A percentile compares a stretch with the other conserved stretches of the same genome.
Evolutionary conservation across 2,113 vertebrate species (phyloP).

Genomic region (Stigmatopora argus): DNA sequence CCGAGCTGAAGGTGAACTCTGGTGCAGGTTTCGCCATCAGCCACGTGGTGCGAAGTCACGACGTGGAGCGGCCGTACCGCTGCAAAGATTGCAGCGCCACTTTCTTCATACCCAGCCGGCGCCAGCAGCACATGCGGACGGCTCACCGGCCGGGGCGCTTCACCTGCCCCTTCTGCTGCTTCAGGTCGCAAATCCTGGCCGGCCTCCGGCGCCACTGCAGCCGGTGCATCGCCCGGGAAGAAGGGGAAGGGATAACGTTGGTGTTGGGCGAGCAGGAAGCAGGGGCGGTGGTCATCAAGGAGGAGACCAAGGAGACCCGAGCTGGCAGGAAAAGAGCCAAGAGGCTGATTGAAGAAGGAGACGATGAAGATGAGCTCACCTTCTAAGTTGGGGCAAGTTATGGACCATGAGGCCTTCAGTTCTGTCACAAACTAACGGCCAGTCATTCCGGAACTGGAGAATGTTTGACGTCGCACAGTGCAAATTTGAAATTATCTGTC

Average conservation of each 20-base stretch:
- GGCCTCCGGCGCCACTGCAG: conserved; percentile 57
- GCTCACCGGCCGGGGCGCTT: conserved; percentile 54
- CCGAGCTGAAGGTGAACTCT: neutral
- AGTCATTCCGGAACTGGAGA: too few relatives aligned
- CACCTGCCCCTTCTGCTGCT: conserved; percentile 61
- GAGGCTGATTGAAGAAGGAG: conserved; percentile 3
- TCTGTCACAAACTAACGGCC: neutral
- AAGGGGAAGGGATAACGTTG: neutral
- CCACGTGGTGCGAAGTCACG: conserved; percentile 49
- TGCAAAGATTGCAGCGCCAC: conserved; percentile 34
- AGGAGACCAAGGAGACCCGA: conserved; percentile 5
- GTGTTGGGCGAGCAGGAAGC: neutral
- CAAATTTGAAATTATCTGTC: too few relatives aligned
- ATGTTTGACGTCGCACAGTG: too few relatives aligned
- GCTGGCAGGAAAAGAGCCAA: neutral
- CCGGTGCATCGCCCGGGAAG: conserved; percentile 51
- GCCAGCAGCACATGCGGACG: conserved; percentile 45
- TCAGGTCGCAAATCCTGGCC: conserved; percentile 47
- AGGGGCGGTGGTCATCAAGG: neutral
- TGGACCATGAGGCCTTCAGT: neutral
- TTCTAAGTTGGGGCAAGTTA: neutral
- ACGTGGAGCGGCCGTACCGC: conserved; percentile 36
- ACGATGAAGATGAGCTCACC: conserved; percentile 10
- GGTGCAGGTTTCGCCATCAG: conserved; percentile 50
- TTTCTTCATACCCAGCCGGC: conserved; percentile 59